Conservation (phyloP, 2,113 vertebrate genomes). For the Alexandromys fortis region DNA sequence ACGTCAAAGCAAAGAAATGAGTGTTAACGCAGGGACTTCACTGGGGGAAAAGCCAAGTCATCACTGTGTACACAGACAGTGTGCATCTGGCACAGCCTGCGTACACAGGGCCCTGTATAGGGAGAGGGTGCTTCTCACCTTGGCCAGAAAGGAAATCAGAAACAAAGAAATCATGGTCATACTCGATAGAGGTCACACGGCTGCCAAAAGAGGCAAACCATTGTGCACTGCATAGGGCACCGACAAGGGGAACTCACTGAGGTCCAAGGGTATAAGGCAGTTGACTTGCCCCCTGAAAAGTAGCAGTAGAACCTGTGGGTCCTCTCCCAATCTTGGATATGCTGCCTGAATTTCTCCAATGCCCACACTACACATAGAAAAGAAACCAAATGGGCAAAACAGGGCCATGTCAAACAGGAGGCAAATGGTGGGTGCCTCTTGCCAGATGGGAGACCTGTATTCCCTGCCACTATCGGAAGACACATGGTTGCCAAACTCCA, state of each 20-base stretch:
- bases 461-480: background rate
- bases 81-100: background rate
- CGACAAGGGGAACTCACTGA: background rate
- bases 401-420: background rate
- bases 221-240: background rate
- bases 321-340: background rate
- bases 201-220: background rate
- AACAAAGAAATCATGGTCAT: background rate
- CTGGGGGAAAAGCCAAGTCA: background rate
- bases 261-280: background rate
- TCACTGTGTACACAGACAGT: background rate
- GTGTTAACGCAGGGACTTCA: background rate
- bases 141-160: background rate
- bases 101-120: background rate
- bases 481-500: background rate
- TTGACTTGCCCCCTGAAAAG: background rate
- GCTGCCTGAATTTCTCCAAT: background rate
- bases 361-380: background rate
- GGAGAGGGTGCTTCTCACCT: background rate
- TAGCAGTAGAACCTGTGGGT: background rate
- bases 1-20: background rate
- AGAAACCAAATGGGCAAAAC: background rate
- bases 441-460: background rate
- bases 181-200: background rate
- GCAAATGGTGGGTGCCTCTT: background rate